A percentile compares a stretch with the other conserved stretches of the same genome.
These are phyloP conservation scores for Hyppa rectilinea DNA, from an alignment of 2,888 invertebrate species.

Conservation along the genomic window DNA sequence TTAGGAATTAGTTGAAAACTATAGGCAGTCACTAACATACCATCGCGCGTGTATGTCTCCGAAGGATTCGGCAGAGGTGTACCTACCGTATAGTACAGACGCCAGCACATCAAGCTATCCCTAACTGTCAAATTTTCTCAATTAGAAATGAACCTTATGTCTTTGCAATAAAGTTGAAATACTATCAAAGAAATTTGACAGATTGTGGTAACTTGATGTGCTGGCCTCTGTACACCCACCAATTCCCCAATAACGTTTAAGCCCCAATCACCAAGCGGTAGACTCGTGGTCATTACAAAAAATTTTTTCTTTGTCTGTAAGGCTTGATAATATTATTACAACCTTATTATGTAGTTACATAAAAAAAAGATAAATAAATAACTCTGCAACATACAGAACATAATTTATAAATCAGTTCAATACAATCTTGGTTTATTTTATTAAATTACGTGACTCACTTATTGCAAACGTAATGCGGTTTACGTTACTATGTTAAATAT, in stretches of 20 bases:
- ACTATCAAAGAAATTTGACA: too few relatives aligned
- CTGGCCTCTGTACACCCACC: not conserved
- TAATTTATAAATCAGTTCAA: constrained; percentile 5
- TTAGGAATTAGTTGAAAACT: not conserved
- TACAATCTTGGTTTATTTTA: constrained; percentile 1
- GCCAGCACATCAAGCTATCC: too few relatives aligned
- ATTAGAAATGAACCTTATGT: too few relatives aligned
- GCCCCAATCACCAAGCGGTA: not conserved
- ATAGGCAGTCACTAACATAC: not conserved
- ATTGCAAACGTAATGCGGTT: constrained; percentile 19
- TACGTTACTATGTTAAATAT: constrained; percentile 14
- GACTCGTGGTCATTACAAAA: not conserved
- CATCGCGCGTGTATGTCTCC: not conserved
- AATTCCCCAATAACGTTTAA: not conserved
- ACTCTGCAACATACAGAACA: not conserved
- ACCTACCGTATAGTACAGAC: too few relatives aligned
- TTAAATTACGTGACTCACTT: constrained; percentile 28
- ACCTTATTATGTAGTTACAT: not conserved
- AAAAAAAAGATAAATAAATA: constrained; percentile 3
- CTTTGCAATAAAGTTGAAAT: too few relatives aligned
- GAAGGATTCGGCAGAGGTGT: not conserved
- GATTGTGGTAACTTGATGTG: not conserved
- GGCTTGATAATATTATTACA: not conserved
- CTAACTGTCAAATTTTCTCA: too few relatives aligned
- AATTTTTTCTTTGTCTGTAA: not conserved